Evolutionary conservation across 2,797 vertebrate species (phyloP), one percentile per base, ranked within the genome.

Genomic region (Sus cebifrons): DNA sequence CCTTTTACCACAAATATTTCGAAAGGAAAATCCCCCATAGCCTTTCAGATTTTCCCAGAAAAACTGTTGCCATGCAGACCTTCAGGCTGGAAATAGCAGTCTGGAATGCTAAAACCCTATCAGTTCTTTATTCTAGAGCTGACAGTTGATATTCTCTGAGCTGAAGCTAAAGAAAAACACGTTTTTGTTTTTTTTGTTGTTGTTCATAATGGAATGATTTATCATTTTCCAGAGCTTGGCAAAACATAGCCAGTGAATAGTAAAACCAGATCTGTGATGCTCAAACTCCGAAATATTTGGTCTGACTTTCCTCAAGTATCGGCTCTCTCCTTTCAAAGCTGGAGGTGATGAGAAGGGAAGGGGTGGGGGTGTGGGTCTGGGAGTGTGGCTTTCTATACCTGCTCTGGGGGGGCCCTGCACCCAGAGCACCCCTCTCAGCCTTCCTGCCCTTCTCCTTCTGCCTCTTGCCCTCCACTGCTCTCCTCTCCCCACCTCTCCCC

Each of bases 201-300:
- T 36, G 36, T 16, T 49, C 73, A 94, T 91, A 70, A 56, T 67
- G 73, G 82, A 96, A 93, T 97, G 96, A 96, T 91, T 96, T 96
- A 75, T 95, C 90, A 88, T 92, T 96, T 98, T 97, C 89, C 89
- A 92, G 89, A 95, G 58, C 74, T 94, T 94, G 82, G 94, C 89
- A 93, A 94, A 97, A 88, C 85, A 87, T 79, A 96, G 75, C 91
- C 49, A 88, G 75, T 12, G n/a, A 95, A 98, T 92, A 96, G 89
- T 91, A 95, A 97, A 98, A 97, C 91, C 94, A 96, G 89, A 97
- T 95, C 96, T 90, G 65, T 96, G 89, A 96, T 1, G 2, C 68
- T 98, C 71, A 79, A 54, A 94, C 60, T 93, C 91, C 54, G 91
- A 79, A 95, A 93, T 96, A 93, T 84, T 96, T 96, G 70, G 52